Base-by-base conservation (phyloP, 2,888 invertebrate species). In the Nysson spinosus region DNA sequence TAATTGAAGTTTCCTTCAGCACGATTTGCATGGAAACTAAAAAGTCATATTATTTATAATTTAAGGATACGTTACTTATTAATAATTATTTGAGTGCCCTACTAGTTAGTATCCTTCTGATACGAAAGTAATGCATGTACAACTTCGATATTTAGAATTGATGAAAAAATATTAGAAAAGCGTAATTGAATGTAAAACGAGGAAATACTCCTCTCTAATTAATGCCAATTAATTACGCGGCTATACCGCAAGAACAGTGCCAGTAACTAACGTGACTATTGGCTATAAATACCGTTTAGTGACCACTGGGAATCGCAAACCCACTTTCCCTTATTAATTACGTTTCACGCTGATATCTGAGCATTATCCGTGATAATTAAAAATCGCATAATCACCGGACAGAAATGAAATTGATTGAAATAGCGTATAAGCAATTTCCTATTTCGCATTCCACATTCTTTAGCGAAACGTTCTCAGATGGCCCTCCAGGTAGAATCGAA, bases 191-290 rank as follows among this genome's bases (percentile, higher is more conserved):
- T 20, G 6, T 40, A 35, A 54, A 61, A 54, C 24, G 63, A 22
- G 42, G 37, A 46, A 49, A 52, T 26, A 20, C 47, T 56, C 34
- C 42, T 51, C 43, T 46, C 30, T 67, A 69, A 73, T 67, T 72
- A 58, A 28, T 42, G 32, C 28, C 55, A 58, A 64, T 69, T 64
- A 61, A 73, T 73, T 69, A 55, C 32, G 47, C 46, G 50, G 26
- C 44, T 12, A 16, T 20, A 16, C 11, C 34, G 35, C 34, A 51
- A 34, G 35, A 34, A 12, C 39, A 26, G 40, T 26, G 32, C 40
- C 20, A 56, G 32, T 56, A 58, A 57, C 56, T 71, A 62, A 71
- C 61, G 60, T 63, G 71, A 65, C 66, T 56, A 63, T 72, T 35
- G 58, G 35, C 52, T 69, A 51, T 60, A 56, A 69, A 52, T 66